Base-by-base conservation (phyloP, 2,797 vertebrate species). In the Gouania willdenowi region DNA sequence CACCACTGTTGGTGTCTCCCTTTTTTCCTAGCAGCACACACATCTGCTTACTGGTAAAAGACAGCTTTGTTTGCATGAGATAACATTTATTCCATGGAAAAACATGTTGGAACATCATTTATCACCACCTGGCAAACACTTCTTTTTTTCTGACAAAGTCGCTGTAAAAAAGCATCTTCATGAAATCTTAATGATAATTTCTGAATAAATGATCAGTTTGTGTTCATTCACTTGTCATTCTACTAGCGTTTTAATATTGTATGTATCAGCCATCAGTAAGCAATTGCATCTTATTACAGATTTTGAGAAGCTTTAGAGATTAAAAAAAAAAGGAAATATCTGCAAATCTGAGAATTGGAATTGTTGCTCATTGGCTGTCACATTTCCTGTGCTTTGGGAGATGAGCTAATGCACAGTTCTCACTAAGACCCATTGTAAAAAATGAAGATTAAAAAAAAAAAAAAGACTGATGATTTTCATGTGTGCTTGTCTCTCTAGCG, bases 1-100 rank as follows among this genome's bases (percentile, higher is more conserved):
- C 40, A 54, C 40, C 38, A 33, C 40, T 48, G 20, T 41, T 68
- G n/a, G 30, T 43, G 44, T 42, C 55, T 74, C 50, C 38, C 34
- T 56, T 76, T 75, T 65, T 77, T n/a, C n/a, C n/a, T n/a, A n/a
- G n/a, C 61, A 63, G 61, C 63, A 73, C 26, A 66, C 57, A 30
- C 54, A 69, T 66, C 47, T 70, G 53, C 24, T 36, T 72, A 56
- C 64, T 64, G 63, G 52, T 69, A 59, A 69, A 56, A 46, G 35
- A 62, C 53, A 6, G 59, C 57, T 72, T 68, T 37, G 69, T 24
- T 41, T 24, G 40, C 42, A 68, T 63, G 42, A 68, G 79, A 63
- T 10, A n/a, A 17, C 11, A 19, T 55, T 75, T 51, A 62, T 41
- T 66, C 34, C 26, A 58, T 52, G 31, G 53, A 3, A 6, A 41